Evolutionary conservation across 2,888 invertebrate genomes (phyloP), one percentile per base, ranked within the genome.

Genomic region (Eurois occulta): DNA sequence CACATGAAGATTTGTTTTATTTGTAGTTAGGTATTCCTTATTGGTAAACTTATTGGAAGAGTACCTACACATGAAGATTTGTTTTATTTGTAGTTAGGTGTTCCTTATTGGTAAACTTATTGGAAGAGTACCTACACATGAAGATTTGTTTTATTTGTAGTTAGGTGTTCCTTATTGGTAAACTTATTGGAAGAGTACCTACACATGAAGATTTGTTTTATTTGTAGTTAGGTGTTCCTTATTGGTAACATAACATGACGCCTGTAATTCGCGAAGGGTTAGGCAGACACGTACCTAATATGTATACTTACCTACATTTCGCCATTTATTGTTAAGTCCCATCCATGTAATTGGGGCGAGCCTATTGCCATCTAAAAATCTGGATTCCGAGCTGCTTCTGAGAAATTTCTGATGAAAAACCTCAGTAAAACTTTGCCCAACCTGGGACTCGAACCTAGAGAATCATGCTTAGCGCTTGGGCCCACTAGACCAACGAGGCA

Each of bases 11-110:
- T 13, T n/a, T 35, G 71, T 78, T 78, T 78, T n/a, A n/a, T n/a
- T n/a, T n/a, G 18, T 35, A 35, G 35, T 35, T 35, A 35, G 35
- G 35, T 35, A n/a, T n/a, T n/a, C n/a, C n/a, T n/a, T n/a, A n/a
- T n/a, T n/a, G n/a, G n/a, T n/a, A 1, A 52, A 28, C 21, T 46
- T 71, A 84, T 79, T 84, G 16, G 11, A 35, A 55, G 64, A 55
- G 18, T 68, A 67, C 35, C 16, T 10, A 5, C 4, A 32, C 69
- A 3, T 13, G 13, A 11, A 1, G n/a, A n/a, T 13, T n/a, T 35
- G 71, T 78, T 78, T 78, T n/a, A n/a, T n/a, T n/a, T n/a, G n/a
- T n/a, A n/a, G n/a, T n/a, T n/a, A 35, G 35, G 35, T 35, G 35
- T 35, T 35, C 35, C n/a, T n/a, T n/a, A n/a, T n/a, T n/a, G n/a